These are phyloP conservation scores for Epizoanthus ramosus DNA, from an alignment of 92 coral and sea anemone genomes.

Conservation along the genomic window DNA sequence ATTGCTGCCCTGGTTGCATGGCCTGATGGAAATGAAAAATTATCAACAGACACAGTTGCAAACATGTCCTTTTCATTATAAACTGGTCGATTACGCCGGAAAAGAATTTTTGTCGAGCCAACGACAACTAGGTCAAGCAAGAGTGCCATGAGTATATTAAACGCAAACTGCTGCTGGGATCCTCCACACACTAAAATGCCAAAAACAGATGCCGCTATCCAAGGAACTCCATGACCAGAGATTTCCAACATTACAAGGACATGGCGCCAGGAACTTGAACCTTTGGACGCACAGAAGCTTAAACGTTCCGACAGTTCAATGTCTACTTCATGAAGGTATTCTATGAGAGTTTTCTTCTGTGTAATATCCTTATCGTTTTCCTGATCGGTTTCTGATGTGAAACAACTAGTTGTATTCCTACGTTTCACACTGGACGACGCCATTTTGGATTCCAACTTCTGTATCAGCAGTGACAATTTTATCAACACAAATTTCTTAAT, in stretches of 20 bases:
- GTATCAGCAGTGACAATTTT: background rate
- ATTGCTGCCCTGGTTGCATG: conserved; percentile 88
- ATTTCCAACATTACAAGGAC: conserved; percentile 73
- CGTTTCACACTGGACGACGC: background rate
- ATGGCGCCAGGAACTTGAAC: conserved; percentile 60
- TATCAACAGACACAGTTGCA: conserved; percentile 92
- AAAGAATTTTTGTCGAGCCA: conserved; percentile 64
- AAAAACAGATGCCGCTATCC: conserved; percentile 78
- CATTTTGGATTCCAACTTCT: background rate
- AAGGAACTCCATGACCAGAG: conserved; percentile 96
- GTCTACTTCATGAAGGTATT: conserved; percentile 56
- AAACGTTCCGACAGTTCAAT: conserved; percentile 61
- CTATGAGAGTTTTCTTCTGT: background rate
- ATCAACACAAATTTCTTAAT: background rate
- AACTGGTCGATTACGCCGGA: conserved; percentile 77
- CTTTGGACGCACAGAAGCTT: conserved; percentile 71
- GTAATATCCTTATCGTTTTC: background rate
- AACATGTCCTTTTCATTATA: conserved; percentile 91
- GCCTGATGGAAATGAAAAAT: conserved; percentile 95
- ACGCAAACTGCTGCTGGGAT: conserved; percentile 67
- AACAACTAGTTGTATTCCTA: background rate
- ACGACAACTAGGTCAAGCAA: conserved; percentile 84
- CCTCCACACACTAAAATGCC: conserved; percentile 54
- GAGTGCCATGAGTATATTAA: conserved; percentile 79
- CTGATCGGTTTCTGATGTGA: background rate